Percentiles rank a stretch among this genome's conserved stretches.
Evolutionary conservation across 2,113 vertebrate species (phyloP).

Genomic region (Xenotilapia caudafasciata): DNA sequence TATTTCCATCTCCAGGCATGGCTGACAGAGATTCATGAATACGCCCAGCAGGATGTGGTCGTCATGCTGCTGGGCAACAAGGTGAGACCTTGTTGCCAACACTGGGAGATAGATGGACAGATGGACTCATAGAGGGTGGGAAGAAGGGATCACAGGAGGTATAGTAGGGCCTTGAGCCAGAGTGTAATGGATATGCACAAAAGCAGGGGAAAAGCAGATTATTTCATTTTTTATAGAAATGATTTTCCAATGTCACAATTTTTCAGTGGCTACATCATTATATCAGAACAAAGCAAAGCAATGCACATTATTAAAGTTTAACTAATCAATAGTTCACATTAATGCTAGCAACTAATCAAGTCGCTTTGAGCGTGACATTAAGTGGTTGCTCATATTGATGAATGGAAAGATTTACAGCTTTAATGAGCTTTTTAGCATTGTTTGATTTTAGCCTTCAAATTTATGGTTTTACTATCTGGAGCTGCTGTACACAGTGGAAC

Average conservation of each 20-base stretch:
- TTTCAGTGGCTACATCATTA: neutral
- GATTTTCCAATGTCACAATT: neutral
- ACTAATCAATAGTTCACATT: neutral
- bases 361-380: neutral
- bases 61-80: conserved; percentile 96
- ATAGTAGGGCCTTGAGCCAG: neutral
- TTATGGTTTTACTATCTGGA: neutral
- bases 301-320: neutral
- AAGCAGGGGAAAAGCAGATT: neutral
- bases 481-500: neutral
- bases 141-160: neutral
- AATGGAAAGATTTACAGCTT: neutral
- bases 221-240: neutral
- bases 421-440: neutral
- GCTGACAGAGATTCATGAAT: conserved; percentile 93
- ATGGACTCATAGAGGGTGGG: conserved; percentile 37
- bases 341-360: neutral
- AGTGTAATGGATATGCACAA: neutral
- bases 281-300: neutral
- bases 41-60: conserved; percentile 88
- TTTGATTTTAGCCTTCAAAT: neutral
- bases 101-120: conserved; percentile 14
- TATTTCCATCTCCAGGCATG: conserved; percentile 77
- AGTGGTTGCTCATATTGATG: neutral
- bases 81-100: conserved; percentile 68